A percentile compares a stretch with the other conserved stretches of the same genome.
phyloP scores from a whole-genome alignment of 2,797 vertebrate species.

The Sebastes minor region DNA sequence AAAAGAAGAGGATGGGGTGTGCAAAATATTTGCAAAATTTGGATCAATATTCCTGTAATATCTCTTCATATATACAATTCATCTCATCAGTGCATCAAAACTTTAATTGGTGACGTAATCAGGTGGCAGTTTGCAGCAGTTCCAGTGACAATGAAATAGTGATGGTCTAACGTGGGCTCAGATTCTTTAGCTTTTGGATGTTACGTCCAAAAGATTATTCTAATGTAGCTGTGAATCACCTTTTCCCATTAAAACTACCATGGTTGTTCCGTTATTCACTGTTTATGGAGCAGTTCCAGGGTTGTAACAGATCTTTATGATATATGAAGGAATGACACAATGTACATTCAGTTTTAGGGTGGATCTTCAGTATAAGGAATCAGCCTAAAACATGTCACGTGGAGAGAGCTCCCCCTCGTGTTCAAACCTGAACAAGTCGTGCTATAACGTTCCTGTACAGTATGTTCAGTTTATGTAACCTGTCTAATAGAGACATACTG shows the following conservation, averaged over 20 bases:
- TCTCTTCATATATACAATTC: not conserved
- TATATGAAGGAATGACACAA: not conserved
- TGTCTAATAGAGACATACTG: not conserved
- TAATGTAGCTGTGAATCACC: not conserved
- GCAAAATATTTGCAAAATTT: not conserved
- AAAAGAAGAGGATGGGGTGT: not conserved
- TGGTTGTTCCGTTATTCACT: not conserved
- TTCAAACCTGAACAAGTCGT: not conserved
- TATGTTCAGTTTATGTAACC: conserved; percentile 14
- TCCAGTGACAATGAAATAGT: not conserved
- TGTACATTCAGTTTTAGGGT: not conserved
- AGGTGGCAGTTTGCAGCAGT: not conserved
- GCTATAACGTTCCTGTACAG: not conserved
- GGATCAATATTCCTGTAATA: not conserved
- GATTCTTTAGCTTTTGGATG: not conserved
- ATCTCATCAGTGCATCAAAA: not conserved
- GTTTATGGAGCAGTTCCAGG: not conserved
- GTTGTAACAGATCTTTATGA: not conserved
- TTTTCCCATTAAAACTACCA: not conserved
- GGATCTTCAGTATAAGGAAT: not conserved
- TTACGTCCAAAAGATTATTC: not conserved
- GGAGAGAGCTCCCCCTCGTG: conserved; percentile 64
- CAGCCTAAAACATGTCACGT: not conserved
- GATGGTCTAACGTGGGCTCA: not conserved
- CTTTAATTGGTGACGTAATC: not conserved